A percentile compares a stretch with the other conserved stretches of the same genome.
Conservation (phyloP, 2,888 invertebrate species). For the Apamea crenata region DNA sequence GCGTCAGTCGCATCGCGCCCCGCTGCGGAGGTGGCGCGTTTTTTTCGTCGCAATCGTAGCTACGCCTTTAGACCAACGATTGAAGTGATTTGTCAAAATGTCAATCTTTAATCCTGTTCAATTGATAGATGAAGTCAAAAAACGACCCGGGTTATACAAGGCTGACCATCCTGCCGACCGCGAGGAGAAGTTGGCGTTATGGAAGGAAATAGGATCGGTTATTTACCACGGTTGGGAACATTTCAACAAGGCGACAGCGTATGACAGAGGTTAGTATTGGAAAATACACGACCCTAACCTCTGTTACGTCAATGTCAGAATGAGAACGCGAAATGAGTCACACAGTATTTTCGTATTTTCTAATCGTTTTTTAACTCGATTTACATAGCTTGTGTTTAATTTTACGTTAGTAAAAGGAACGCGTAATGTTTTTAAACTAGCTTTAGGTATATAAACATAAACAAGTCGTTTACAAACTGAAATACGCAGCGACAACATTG, state of each 20-base stretch:
- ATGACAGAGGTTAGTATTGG: slow-evolving; percentile 82
- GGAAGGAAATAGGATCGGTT: slow-evolving; percentile 86
- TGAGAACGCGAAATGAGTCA: slow-evolving; percentile 33
- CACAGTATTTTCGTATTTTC: slow-evolving; percentile 20
- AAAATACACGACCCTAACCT: slow-evolving; percentile 52
- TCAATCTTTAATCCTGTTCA: slow-evolving; percentile 78
- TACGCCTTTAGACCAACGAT: slow-evolving; percentile 52
- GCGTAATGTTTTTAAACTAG: background rate
- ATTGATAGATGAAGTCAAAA: slow-evolving; percentile 86
- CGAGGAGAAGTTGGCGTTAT: slow-evolving; percentile 82
- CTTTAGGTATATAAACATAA: background rate
- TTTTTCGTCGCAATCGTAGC: slow-evolving; percentile 74
- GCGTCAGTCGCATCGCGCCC: slow-evolving; percentile 77
- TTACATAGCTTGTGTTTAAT: background rate
- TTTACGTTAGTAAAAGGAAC: slow-evolving; percentile 5
- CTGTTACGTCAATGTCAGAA: slow-evolving; percentile 54
- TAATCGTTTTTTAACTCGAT: slow-evolving; percentile 3
- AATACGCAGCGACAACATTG: slow-evolving; percentile 16
- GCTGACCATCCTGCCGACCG: slow-evolving; percentile 87
- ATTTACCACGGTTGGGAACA: slow-evolving; percentile 82
- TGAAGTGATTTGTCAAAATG: slow-evolving; percentile 66
- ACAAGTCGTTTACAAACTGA: background rate
- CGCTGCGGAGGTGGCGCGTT: slow-evolving; percentile 73
- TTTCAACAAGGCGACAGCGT: slow-evolving; percentile 83
- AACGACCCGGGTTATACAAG: slow-evolving; percentile 83